phyloP scores from a whole-genome alignment of 2,797 vertebrate genomes.

The Neosilurus hyrtlii region DNA sequence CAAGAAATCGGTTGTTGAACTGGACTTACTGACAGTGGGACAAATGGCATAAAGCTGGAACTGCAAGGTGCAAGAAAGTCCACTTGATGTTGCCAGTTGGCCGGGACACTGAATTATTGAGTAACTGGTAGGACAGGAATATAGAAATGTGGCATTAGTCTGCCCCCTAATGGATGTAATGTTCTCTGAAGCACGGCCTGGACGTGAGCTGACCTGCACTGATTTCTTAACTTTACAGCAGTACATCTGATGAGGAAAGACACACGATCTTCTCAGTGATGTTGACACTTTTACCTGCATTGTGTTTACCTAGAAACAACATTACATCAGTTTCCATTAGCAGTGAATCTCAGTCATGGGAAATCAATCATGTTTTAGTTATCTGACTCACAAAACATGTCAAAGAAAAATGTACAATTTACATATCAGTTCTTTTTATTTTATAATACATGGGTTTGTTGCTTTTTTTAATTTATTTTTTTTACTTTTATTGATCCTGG shows the following conservation, averaged over 20 bases:
- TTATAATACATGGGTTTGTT: too few species aligned
- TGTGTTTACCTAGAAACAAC: background rate
- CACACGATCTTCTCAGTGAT: background rate
- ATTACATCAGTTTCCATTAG: background rate
- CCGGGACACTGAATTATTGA: background rate
- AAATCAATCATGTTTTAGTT: background rate
- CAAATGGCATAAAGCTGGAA: constrained; percentile 27
- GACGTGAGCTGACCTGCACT: background rate
- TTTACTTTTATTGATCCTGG: constrained; percentile 30
- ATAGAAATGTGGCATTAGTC: constrained; percentile 12
- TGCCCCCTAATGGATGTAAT: constrained; percentile 59
- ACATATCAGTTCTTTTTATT: background rate
- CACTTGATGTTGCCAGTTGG: constrained; percentile 1
- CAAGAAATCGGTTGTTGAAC: background rate
- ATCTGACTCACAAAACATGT: background rate
- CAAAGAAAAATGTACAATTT: background rate
- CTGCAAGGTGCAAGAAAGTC: background rate
- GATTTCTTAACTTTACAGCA: background rate
- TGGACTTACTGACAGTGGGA: constrained; percentile 34
- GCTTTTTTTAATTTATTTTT: background rate
- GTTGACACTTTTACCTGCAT: background rate
- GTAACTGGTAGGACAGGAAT: background rate
- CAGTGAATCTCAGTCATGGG: background rate
- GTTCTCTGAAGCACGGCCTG: background rate
- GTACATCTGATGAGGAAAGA: background rate